A percentile compares a stretch with the other conserved stretches of the same genome.
phyloP scores from a whole-genome alignment of 2,888 invertebrate genomes.

The Zonitis immaculata region DNA sequence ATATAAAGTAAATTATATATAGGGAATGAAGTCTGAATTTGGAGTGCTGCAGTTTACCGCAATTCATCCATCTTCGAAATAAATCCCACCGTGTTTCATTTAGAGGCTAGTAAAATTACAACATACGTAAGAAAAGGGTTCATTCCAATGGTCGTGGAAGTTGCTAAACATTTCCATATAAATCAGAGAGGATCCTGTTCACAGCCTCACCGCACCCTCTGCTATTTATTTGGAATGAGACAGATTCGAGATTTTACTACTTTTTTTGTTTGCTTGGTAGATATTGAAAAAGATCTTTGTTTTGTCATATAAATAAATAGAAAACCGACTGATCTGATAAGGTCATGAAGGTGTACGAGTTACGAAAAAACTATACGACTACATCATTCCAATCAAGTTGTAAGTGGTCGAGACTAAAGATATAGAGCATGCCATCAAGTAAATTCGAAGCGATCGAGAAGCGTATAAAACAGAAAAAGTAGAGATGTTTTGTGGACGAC shows the following conservation, averaged over 20 bases:
- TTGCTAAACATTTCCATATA: background rate
- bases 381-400: slow-evolving; percentile 28
- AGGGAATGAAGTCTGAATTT: background rate
- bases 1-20: background rate
- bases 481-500: background rate
- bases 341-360: slow-evolving; percentile 6
- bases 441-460: slow-evolving; percentile 21
- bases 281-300: background rate
- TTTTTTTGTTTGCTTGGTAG: background rate
- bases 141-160: background rate
- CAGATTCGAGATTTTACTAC: background rate
- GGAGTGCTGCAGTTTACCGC: background rate
- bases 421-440: slow-evolving; percentile 12
- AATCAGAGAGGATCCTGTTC: background rate
- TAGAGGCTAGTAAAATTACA: background rate
- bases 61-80: background rate
- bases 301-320: background rate
- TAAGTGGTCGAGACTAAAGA: slow-evolving; percentile 26
- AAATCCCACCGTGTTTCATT: background rate
- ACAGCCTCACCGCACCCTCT: background rate
- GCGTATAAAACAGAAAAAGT: background rate
- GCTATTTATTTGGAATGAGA: background rate
- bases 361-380: background rate
- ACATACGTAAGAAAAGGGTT: slow-evolving; percentile 1
- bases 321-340: background rate